phyloP scores from a whole-genome alignment of 2,888 invertebrate species.

The Conomelus anceps region DNA sequence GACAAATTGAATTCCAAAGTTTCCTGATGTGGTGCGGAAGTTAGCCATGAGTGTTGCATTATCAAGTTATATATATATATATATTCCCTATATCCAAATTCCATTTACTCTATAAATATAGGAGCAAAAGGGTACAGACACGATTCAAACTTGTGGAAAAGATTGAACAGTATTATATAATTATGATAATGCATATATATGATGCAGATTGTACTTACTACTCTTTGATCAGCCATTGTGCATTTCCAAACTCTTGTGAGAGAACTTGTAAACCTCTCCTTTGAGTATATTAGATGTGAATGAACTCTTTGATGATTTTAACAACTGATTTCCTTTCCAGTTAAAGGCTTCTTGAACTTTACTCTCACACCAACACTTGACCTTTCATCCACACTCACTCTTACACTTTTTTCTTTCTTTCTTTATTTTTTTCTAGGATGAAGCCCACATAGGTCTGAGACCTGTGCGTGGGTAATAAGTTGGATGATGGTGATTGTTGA shows the following conservation, averaged over 20 bases:
- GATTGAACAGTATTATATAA: background rate
- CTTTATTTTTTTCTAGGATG: too few relatives aligned
- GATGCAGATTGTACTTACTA: background rate
- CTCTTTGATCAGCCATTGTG: background rate
- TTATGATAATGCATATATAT: too few relatives aligned
- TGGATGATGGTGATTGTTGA: too few relatives aligned
- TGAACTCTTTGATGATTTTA: too few relatives aligned
- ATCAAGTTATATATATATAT: background rate
- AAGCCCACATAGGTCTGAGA: too few relatives aligned
- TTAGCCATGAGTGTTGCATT: background rate
- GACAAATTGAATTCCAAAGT: background rate
- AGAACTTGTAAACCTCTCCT: background rate
- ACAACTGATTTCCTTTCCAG: too few relatives aligned
- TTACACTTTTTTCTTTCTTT: too few relatives aligned
- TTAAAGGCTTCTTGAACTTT: background rate
- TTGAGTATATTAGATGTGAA: background rate
- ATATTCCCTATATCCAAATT: background rate
- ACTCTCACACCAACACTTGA: too few relatives aligned
- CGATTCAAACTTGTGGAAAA: background rate
- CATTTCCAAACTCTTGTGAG: background rate
- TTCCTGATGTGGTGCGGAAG: background rate
- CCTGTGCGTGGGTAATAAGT: too few relatives aligned
- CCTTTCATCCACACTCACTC: too few relatives aligned
- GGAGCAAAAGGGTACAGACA: too few relatives aligned
- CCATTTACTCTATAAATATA: background rate